Evolutionary conservation across 2,113 vertebrate species (phyloP).

Genomic region (Toxotes jaculatrix): DNA sequence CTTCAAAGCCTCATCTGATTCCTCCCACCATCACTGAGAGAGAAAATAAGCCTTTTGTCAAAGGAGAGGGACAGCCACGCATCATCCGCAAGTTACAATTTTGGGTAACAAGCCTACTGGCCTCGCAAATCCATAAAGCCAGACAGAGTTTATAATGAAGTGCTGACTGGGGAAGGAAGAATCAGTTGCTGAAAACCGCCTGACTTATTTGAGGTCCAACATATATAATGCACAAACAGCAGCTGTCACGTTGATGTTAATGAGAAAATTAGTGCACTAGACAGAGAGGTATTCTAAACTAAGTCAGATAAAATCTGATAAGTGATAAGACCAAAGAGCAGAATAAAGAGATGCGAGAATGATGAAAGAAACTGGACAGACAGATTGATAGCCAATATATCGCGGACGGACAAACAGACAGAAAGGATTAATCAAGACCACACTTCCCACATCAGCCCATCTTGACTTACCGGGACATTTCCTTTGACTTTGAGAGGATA

Average conservation of each 20-base stretch:
- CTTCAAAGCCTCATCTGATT: conserved; percentile 71
- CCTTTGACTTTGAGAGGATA: conserved; percentile 54
- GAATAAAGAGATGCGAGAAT: background rate
- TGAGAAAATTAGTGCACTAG: background rate
- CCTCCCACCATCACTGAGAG: conserved; percentile 49
- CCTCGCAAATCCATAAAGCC: conserved; percentile 36
- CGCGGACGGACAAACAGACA: conserved; percentile 15
- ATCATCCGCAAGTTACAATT: conserved; percentile 51
- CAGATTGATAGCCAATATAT: background rate
- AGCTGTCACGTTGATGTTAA: background rate
- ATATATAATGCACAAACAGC: background rate
- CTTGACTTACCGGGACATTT: conserved; percentile 1
- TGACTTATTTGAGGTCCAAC: background rate
- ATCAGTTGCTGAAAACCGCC: conserved; percentile 3
- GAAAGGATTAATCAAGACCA: conserved; percentile 26
- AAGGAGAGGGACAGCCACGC: conserved; percentile 35
- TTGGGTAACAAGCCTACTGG: conserved; percentile 42
- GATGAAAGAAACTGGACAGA: conserved; percentile 5
- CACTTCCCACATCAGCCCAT: conserved; percentile 28
- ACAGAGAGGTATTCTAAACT: background rate
- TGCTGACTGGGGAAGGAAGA: conserved; percentile 8
- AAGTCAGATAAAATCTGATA: conserved; percentile 3
- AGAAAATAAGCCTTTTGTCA: conserved; percentile 52
- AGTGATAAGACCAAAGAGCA: background rate
- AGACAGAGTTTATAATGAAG: conserved; percentile 44